These are phyloP conservation scores for Campoplex capitator DNA, from an alignment of 2,888 invertebrate species.

Conservation along the genomic window DNA sequence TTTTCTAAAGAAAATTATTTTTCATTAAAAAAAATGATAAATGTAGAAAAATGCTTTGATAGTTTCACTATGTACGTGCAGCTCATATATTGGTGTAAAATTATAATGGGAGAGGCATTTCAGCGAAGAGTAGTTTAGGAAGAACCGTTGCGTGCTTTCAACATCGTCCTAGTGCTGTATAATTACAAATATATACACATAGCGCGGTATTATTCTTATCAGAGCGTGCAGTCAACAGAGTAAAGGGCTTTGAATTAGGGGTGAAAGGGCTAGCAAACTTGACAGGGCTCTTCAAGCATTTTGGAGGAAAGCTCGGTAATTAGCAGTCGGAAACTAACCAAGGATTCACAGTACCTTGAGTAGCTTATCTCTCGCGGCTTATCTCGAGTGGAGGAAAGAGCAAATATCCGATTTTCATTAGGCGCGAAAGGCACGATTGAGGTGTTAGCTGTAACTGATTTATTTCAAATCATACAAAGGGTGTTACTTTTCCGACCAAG, in stretches of 20 bases:
- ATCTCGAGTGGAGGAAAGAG: slow-evolving; percentile 59
- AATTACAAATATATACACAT: slow-evolving; percentile 76
- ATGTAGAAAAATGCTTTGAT: not conserved
- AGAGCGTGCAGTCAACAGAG: slow-evolving; percentile 71
- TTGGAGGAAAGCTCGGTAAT: slow-evolving; percentile 17
- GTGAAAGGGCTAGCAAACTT: slow-evolving; percentile 54
- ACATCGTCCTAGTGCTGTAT: slow-evolving; percentile 68
- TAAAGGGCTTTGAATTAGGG: slow-evolving; percentile 35
- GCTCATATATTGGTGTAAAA: not conserved
- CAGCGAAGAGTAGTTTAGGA: slow-evolving; percentile 43
- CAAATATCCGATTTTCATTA: slow-evolving; percentile 61
- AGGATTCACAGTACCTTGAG: slow-evolving; percentile 25
- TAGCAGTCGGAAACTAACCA: slow-evolving; percentile 24
- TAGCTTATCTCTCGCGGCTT: slow-evolving; percentile 49
- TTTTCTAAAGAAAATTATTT: not conserved
- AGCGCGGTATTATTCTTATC: slow-evolving; percentile 78
- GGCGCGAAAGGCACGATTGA: slow-evolving; percentile 20
- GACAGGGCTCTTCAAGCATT: slow-evolving; percentile 52
- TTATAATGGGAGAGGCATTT: slow-evolving; percentile 2
- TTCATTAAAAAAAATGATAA: not conserved
- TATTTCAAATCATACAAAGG: not conserved
- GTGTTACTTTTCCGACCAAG: not conserved
- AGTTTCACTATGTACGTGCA: not conserved
- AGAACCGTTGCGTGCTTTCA: slow-evolving; percentile 75
- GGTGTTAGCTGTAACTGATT: slow-evolving; percentile 27